These are phyloP conservation scores for Aphrophora alni DNA, from an alignment of 2,888 invertebrate genomes.

Conservation along the genomic window DNA sequence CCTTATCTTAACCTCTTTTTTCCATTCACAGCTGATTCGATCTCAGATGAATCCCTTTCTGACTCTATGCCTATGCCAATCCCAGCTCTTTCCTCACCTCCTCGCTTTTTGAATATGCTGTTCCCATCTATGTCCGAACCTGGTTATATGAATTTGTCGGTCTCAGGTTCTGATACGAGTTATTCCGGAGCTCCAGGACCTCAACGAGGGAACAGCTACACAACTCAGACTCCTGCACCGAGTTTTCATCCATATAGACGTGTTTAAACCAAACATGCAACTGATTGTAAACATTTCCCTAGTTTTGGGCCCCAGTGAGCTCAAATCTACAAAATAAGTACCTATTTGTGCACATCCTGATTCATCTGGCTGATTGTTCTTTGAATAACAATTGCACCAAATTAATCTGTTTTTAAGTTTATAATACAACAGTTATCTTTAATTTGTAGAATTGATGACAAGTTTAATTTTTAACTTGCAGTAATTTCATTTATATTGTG, in stretches of 20 bases:
- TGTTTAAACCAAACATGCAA: background rate
- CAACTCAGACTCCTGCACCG: constrained; percentile 57
- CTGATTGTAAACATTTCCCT: background rate
- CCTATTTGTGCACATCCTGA: background rate
- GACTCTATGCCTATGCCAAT: background rate
- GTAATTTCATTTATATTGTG: background rate
- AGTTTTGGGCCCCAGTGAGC: background rate
- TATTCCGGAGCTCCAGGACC: constrained; percentile 57
- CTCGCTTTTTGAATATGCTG: too few relatives aligned
- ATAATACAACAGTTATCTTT: background rate
- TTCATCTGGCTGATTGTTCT: background rate
- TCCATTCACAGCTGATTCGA: too few relatives aligned
- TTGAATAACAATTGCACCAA: background rate
- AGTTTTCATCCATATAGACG: constrained; percentile 63
- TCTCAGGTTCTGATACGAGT: constrained; percentile 49
- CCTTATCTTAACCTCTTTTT: too few relatives aligned
- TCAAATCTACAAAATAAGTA: background rate
- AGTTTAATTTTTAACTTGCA: background rate
- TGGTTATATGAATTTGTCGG: constrained; percentile 36
- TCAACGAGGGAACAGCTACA: constrained; percentile 59
- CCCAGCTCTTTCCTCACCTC: constrained; percentile 38
- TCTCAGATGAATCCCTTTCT: too few relatives aligned
- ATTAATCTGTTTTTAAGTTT: background rate
- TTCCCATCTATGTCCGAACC: constrained; percentile 34
- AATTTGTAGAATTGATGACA: background rate